Evolutionary conservation across 2,113 vertebrate genomes (phyloP).

Genomic region (Caloenas nicobarica): DNA sequence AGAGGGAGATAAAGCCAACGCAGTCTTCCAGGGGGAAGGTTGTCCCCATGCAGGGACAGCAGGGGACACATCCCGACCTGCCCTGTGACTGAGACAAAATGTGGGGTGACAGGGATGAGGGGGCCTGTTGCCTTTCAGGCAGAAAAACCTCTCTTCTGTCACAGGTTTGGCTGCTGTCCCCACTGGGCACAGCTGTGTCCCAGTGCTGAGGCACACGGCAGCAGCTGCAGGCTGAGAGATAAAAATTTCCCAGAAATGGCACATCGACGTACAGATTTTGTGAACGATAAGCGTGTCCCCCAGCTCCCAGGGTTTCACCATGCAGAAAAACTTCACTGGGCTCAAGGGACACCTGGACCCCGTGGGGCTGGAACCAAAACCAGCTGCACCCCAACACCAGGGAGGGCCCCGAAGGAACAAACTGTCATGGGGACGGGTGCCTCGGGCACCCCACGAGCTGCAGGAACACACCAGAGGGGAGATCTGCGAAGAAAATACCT

Average conservation of each 20-base stretch:
- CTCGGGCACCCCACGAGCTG: fast-evolving
- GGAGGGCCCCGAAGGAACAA: neutral
- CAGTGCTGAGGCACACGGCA: fast-evolving
- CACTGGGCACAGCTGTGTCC: neutral
- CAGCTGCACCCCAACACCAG: neutral
- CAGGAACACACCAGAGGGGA: neutral
- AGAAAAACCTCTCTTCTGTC: neutral
- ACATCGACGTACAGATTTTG: neutral
- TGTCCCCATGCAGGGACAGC: neutral
- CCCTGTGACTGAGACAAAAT: neutral
- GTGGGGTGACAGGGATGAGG: neutral
- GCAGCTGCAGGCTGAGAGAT: neutral
- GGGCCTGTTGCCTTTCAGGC: neutral
- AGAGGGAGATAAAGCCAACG: neutral
- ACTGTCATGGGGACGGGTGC: fast-evolving
- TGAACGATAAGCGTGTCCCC: neutral
- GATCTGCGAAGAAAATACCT: neutral
- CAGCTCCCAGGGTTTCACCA: fast-evolving
- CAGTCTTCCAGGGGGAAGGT: neutral
- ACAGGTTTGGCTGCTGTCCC: too few species aligned
- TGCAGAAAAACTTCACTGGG: fast-evolving
- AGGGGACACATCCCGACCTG: neutral
- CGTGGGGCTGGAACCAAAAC: fast-evolving
- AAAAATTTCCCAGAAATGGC: neutral
- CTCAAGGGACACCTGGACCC: neutral